These are phyloP conservation scores for Clunio marinus DNA, from an alignment of 2,888 invertebrate genomes.

Conservation along the genomic window DNA sequence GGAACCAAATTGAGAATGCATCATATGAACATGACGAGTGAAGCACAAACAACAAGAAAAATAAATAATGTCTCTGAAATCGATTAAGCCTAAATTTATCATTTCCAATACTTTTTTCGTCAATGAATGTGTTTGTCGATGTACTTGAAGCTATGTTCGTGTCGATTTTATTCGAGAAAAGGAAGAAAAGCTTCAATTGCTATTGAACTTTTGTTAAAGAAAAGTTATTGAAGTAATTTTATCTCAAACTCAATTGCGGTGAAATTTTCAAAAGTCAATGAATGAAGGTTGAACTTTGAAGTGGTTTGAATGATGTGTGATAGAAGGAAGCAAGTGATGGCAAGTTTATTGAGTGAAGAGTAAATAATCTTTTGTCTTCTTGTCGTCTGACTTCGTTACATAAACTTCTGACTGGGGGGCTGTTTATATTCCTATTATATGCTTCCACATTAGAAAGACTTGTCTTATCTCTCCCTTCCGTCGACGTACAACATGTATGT, in stretches of 20 bases:
- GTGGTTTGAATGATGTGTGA: no score
- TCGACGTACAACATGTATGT: slow-evolving; percentile 16
- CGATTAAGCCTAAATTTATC: slow-evolving; percentile 12
- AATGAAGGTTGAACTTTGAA: no score
- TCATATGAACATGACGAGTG: no score
- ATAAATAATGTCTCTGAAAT: not conserved
- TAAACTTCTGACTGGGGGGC: not conserved
- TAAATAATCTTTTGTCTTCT: slow-evolving; percentile 34
- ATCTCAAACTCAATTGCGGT: no score
- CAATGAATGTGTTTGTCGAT: slow-evolving; percentile 22
- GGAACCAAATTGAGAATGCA: slow-evolving; percentile 19
- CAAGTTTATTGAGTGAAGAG: slow-evolving; percentile 31
- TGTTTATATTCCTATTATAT: slow-evolving; percentile 27
- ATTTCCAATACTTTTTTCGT: slow-evolving; percentile 1
- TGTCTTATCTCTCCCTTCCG: not conserved
- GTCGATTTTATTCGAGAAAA: no score
- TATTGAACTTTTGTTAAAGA: no score
- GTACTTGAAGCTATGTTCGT: no score
- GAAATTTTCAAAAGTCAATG: no score
- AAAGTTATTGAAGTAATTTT: no score
- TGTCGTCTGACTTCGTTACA: not conserved
- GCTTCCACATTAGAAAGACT: not conserved
- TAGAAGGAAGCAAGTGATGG: not conserved
- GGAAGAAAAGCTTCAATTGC: no score
- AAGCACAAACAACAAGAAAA: not conserved